Base-by-base conservation (phyloP, 35 echinoderm and acorn worm genomes). In the Strongylocentrotus purpuratus region DNA sequence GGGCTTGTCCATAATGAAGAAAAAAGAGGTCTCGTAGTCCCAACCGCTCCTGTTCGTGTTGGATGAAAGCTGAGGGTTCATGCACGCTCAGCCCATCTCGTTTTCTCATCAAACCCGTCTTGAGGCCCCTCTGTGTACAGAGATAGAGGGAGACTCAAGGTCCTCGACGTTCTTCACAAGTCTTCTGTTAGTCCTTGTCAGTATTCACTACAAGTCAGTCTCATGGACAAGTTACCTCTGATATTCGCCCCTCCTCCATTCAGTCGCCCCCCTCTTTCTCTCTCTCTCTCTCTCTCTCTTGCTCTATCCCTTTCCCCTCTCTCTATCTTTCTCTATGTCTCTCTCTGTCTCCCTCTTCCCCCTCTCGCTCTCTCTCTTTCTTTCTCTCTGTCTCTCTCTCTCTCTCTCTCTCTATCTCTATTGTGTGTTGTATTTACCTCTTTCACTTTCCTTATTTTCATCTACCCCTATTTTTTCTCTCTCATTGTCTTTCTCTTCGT, bases 321-420 rank as follows among this genome's bases (percentile, higher is more conserved):
- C 2, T 70, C 18, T 70, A 0, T 22, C 18, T 70, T 22, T 70
- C 1, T 70, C 17, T 70, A 4, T 70, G 4, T 65, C 14, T 50
- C 48, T 50, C 48, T 50, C 13, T 12, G 31, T n/a, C n/a, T n/a
- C 78, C 33, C 14, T 94, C 70, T 85, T 8, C 52, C 25, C 61
- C 86, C 22, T 95, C 59, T 46, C 28, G 15, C 70, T 86, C 33
- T 33, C 94, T 46, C 41, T 95, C 61, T 87, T 22, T 95, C 35
- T 41, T 3, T 41, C 17, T 7, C 2, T n/a, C 7, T 78, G 15
- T 28, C 65, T 28, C 0, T 28, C 65, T 28, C 8, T 4, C 65
- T 7, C 65, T 78, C 4, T 78, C 65, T 78, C 28, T 78, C 65
- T 78, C 4, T 25, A 22, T 78, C 65, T 78, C 35, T 41, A 41